Percentiles rank a stretch among this genome's conserved stretches.
Conservation (phyloP, 2,888 invertebrate genomes). For the Folsomia manolachei region DNA sequence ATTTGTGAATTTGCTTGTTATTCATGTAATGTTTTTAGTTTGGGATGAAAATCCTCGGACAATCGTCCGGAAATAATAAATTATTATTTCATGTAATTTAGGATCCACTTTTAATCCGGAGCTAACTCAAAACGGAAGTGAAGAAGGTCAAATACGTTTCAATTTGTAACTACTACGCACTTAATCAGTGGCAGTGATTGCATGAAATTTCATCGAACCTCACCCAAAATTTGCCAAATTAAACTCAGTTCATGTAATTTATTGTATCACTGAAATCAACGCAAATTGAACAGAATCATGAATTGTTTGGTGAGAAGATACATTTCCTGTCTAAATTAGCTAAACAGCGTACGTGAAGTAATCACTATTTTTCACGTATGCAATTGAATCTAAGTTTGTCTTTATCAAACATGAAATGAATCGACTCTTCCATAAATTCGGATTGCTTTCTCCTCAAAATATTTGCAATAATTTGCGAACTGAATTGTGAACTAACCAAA, state of each 20-base stretch:
- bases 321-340: slow-evolving; percentile 1
- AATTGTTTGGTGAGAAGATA: neutral
- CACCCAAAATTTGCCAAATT: neutral
- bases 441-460: neutral
- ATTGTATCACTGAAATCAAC: neutral
- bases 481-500: neutral
- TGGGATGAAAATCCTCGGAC: neutral
- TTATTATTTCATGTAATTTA: too few species aligned
- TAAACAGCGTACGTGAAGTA: too few species aligned
- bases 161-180: too few species aligned
- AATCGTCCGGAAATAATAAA: too few species aligned
- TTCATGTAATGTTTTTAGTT: too few species aligned
- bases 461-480: too few species aligned
- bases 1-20: too few species aligned
- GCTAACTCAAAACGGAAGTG: neutral
- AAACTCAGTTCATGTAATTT: neutral
- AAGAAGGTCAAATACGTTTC: neutral
- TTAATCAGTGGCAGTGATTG: neutral
- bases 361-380: too few species aligned
- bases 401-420: too few species aligned
- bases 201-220: neutral
- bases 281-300: neutral
- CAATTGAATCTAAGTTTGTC: too few species aligned
- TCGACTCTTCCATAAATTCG: too few species aligned
- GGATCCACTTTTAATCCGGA: slow-evolving; percentile 5